phyloP scores from a whole-genome alignment of 1,140 invertebrate species.

The Lordiphosa clarofinis region DNA sequence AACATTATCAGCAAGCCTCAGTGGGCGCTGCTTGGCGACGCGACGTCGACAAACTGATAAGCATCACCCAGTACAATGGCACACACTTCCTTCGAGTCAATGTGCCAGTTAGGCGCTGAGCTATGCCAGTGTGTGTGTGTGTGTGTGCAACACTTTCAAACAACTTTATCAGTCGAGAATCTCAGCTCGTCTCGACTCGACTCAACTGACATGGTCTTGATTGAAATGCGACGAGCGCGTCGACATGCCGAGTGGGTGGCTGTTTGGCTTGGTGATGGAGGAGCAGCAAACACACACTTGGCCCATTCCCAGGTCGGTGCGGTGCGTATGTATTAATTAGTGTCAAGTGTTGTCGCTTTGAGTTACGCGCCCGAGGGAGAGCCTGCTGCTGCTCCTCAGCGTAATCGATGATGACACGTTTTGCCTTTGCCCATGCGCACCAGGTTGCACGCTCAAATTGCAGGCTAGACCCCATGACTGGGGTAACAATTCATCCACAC shows the following conservation, averaged over 20 bases:
- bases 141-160: slow-evolving; percentile 68
- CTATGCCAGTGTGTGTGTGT: slow-evolving; percentile 50
- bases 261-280: no score
- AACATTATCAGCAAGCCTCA: slow-evolving; percentile 57
- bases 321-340: slow-evolving; percentile 77
- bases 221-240: slow-evolving; percentile 69
- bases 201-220: slow-evolving; percentile 63
- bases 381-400: slow-evolving; percentile 24
- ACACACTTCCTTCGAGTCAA: slow-evolving; percentile 32
- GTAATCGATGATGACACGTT: slow-evolving; percentile 77
- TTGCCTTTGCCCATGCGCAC: slow-evolving; percentile 63
- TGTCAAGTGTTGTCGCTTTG: slow-evolving; percentile 78
- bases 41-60: slow-evolving; percentile 60
- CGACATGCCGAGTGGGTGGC: slow-evolving; percentile 68
- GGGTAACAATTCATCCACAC: slow-evolving; percentile 27
- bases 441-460: slow-evolving; percentile 45
- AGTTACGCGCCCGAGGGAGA: slow-evolving; percentile 71
- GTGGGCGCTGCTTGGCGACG: slow-evolving; percentile 54
- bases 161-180: slow-evolving; percentile 72
- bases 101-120: slow-evolving; percentile 68
- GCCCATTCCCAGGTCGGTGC: slow-evolving; percentile 23
- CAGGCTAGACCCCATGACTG: slow-evolving; percentile 27
- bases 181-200: slow-evolving; percentile 31
- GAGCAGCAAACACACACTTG: slow-evolving; percentile 1
- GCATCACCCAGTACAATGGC: slow-evolving; percentile 57